Evolutionary conservation across 1,140 invertebrate genomes (phyloP).

Genomic region (Drosophila orena): DNA sequence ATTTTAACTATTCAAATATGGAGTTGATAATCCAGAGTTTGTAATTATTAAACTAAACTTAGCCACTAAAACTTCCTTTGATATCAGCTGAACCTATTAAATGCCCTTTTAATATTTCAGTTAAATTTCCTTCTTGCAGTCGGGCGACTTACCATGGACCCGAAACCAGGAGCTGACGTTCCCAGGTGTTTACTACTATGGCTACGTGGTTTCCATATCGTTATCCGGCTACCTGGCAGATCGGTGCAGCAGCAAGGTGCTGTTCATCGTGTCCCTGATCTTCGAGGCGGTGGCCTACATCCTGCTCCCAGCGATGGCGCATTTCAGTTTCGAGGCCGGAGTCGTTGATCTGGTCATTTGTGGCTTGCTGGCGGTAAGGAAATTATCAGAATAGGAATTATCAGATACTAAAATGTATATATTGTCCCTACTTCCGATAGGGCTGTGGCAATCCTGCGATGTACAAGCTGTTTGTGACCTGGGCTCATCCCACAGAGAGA

Average conservation of each 20-base stretch:
- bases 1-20: not conserved
- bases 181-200: constrained; percentile 70
- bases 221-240: constrained; percentile 69
- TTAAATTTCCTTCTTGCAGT: constrained; percentile 16
- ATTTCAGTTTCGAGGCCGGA: constrained; percentile 45
- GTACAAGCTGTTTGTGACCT: constrained; percentile 73
- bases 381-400: not conserved
- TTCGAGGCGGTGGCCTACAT: constrained; percentile 52
- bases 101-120: not conserved
- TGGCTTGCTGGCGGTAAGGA: constrained; percentile 64
- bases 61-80: no score
- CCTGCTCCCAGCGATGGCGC: constrained; percentile 61
- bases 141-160: constrained; percentile 63
- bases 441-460: constrained; percentile 71
- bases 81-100: no score
- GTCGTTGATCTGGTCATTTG: constrained; percentile 47
- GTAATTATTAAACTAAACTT: no score
- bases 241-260: constrained; percentile 66
- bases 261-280: constrained; percentile 64
- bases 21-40: not conserved
- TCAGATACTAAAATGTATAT: not conserved
- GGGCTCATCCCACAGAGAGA: constrained; percentile 79
- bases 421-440: constrained; percentile 16
- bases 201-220: constrained; percentile 63
- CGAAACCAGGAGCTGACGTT: constrained; percentile 64